A percentile compares a stretch with the other conserved stretches of the same genome.
Conservation (phyloP, 1,140 invertebrate species). For the Dinoponera quadriceps region DNA sequence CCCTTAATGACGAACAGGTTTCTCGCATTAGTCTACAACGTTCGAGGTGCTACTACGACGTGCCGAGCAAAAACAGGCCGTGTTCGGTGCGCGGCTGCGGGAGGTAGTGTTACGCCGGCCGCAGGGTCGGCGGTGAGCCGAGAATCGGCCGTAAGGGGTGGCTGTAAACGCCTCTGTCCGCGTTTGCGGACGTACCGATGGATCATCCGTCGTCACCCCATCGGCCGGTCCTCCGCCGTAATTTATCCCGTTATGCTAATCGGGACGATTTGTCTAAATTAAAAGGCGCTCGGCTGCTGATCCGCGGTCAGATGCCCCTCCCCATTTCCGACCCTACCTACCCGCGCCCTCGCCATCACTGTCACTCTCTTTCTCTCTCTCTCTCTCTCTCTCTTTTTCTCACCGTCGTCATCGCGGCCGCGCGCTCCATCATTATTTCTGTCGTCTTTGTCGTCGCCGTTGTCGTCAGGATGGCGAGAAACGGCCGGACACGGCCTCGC, state of each 20-base stretch:
- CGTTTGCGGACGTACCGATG: constrained; percentile 59
- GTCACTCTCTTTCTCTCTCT: constrained; percentile 57
- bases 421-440: constrained; percentile 62
- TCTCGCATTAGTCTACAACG: constrained; percentile 8
- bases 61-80: constrained; percentile 23
- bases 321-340: constrained; percentile 49
- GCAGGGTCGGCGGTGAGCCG: neutral
- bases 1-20: neutral
- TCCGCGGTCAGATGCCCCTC: constrained; percentile 73
- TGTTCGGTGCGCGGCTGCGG: neutral
- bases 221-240: constrained; percentile 76
- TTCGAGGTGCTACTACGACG: constrained; percentile 1
- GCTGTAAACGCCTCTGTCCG: constrained; percentile 54
- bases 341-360: constrained; percentile 3
- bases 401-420: neutral
- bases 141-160: constrained; percentile 41
- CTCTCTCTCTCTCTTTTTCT: constrained; percentile 39
- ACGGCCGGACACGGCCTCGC: constrained; percentile 21
- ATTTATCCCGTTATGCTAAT: constrained; percentile 87
- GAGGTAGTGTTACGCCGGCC: neutral
- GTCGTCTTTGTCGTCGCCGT: constrained; percentile 22
- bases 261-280: constrained; percentile 86
- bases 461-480: constrained; percentile 45
- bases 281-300: constrained; percentile 84
- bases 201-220: constrained; percentile 73